Base-by-base conservation (phyloP, 2,888 invertebrate species). In the Athalia circularis region DNA sequence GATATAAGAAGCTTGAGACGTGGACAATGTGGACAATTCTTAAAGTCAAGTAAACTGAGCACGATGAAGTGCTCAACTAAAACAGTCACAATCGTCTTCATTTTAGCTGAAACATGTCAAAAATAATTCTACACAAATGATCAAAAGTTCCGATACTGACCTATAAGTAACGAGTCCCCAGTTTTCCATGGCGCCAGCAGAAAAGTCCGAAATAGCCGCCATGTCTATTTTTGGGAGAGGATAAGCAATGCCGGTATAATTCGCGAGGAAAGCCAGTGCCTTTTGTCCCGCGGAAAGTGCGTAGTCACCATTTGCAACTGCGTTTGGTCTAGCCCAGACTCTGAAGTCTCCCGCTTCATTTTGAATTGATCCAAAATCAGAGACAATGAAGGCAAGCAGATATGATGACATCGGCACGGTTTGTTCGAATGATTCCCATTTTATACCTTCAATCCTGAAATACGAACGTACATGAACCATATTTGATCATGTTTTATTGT, bases 171-270 rank as follows among this genome's bases (percentile, higher is more conserved):
- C 94, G 67, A 98, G 90, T 4, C 97, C 98, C 97, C 97, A 98
- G 87, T 98, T 98, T 88, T 98, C 97, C 97, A 97, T 97, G 29
- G 97, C 97, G 13, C 95, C 96, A 83, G 94, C 94, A 50, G 93
- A 92, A 85, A 97, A 96, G 84, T 97, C 96, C 0, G 97, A 96
- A 4, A 97, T 93, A 0, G 96, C 97, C 0, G 95, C 94, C 79
- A 96, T 93, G 84, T 96, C 98, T 77, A 96, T 93, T 91, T 98
- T 97, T 0, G 95, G 94, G 79, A 97, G 87, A 0, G 96, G 95
- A 87, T 93, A 94, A 7, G 91, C 85, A n/a, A 92, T 86, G 0
- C 88, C 92, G 83, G 96, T 93, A 87, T 94, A 93, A 65, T 92
- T 83, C 83, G 91, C 92, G 92, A 95, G 87, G 70, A 89, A 89